Evolutionary conservation across 2,113 vertebrate species (phyloP).

Genomic region (Chiloscyllium plagiosum): DNA sequence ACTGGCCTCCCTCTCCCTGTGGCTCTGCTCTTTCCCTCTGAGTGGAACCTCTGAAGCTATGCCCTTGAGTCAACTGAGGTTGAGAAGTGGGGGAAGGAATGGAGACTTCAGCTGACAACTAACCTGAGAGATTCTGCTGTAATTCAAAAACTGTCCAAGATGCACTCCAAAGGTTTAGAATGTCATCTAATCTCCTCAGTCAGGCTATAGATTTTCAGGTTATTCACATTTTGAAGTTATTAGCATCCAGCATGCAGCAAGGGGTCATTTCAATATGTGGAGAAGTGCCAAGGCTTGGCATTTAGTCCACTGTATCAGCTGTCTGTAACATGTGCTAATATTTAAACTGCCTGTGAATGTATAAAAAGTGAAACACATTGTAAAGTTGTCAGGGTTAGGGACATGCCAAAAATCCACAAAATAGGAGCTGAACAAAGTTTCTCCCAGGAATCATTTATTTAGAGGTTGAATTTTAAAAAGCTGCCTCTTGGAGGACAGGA

Average conservation of each 20-base stretch:
- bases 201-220: background rate
- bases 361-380: conserved; percentile 8
- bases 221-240: background rate
- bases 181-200: conserved; percentile 1
- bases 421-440: background rate
- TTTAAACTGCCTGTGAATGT: background rate
- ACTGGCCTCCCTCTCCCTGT: background rate
- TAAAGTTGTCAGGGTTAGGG: background rate
- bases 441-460: background rate
- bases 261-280: background rate
- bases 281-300: background rate
- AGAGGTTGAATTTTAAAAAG: background rate
- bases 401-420: conserved; percentile 14
- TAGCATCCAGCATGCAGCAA: background rate
- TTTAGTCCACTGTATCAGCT: background rate
- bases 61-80: background rate
- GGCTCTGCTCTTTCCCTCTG: background rate
- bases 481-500: conserved; percentile 5
- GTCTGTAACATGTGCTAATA: background rate
- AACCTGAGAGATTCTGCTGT: background rate
- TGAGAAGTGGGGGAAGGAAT: background rate
- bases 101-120: background rate
- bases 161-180: background rate
- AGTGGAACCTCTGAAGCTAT: background rate
- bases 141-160: background rate